Evolutionary conservation across 2,797 vertebrate genomes (phyloP).

Genomic region (Lycodopsis pacificus): DNA sequence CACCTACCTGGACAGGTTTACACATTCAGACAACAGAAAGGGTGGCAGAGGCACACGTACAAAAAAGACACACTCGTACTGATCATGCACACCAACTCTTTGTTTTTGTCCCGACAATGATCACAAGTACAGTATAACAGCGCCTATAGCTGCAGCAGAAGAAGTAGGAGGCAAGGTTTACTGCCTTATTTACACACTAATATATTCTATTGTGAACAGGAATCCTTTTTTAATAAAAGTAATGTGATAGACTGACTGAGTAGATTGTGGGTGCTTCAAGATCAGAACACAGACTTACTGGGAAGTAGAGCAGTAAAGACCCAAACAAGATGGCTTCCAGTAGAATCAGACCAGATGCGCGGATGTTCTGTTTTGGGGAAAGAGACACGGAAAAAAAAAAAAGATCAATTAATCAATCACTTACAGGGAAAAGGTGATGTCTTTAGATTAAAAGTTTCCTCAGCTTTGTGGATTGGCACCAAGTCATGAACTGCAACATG

Average conservation of each 20-base stretch:
- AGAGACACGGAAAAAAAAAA: conserved; percentile 31
- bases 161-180: not conserved
- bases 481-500: not conserved
- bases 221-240: not conserved
- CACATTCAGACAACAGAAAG: conserved; percentile 32
- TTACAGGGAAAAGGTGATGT: conserved; percentile 1
- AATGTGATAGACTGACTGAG: not conserved
- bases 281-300: conserved; percentile 86
- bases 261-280: not conserved
- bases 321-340: conserved; percentile 95
- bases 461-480: not conserved
- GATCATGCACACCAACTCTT: conserved; percentile 10
- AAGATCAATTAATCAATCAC: conserved; percentile 17
- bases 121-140: conserved; percentile 3
- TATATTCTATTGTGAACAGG: not conserved
- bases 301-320: conserved; percentile 94
- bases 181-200: conserved; percentile 10
- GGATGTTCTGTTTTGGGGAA: conserved; percentile 88
- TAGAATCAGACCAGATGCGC: conserved; percentile 93
- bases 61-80: conserved; percentile 11
- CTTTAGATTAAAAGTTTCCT: conserved; percentile 4
- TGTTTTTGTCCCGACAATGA: conserved; percentile 33
- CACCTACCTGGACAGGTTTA: conserved; percentile 25
- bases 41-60: conserved; percentile 30
- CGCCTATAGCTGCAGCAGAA: not conserved